These are phyloP conservation scores for Lithobates sylvaticus DNA, from an alignment of 2,797 vertebrate genomes.

Conservation along the genomic window DNA sequence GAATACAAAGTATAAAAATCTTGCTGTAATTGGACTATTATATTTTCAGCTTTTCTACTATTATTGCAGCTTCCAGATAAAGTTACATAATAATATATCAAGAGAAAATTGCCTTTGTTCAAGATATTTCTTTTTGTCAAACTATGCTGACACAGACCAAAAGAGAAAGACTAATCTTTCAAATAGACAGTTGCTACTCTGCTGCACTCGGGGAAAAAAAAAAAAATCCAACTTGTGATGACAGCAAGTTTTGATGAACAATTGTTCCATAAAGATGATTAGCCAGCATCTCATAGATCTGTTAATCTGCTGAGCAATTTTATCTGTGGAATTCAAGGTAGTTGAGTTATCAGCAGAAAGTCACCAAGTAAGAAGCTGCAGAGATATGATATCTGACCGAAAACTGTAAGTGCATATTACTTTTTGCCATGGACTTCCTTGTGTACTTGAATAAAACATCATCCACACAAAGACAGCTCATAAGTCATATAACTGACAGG, in stretches of 20 bases:
- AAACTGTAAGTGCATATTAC: conserved; percentile 47
- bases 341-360: conserved; percentile 56
- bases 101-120: conserved; percentile 36
- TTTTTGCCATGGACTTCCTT: conserved; percentile 39
- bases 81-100: conserved; percentile 41
- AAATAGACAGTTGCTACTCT: conserved; percentile 48
- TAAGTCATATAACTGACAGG: conserved; percentile 59
- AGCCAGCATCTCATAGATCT: conserved; percentile 52
- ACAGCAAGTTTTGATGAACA: conserved; percentile 57
- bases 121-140: conserved; percentile 36
- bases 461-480: conserved; percentile 53
- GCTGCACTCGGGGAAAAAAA: conserved; percentile 16
- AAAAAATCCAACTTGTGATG: conserved; percentile 42
- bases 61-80: conserved; percentile 32
- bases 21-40: not conserved
- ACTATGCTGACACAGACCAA: conserved; percentile 53
- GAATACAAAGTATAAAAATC: not conserved
- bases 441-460: conserved; percentile 61
- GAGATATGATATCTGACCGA: conserved; percentile 49
- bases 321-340: conserved; percentile 45
- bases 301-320: conserved; percentile 55
- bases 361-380: conserved; percentile 12
- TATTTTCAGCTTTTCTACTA: conserved; percentile 14
- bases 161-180: conserved; percentile 47
- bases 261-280: conserved; percentile 57